Conservation (phyloP, 2,888 invertebrate genomes). For the Athrips mouffetella region DNA sequence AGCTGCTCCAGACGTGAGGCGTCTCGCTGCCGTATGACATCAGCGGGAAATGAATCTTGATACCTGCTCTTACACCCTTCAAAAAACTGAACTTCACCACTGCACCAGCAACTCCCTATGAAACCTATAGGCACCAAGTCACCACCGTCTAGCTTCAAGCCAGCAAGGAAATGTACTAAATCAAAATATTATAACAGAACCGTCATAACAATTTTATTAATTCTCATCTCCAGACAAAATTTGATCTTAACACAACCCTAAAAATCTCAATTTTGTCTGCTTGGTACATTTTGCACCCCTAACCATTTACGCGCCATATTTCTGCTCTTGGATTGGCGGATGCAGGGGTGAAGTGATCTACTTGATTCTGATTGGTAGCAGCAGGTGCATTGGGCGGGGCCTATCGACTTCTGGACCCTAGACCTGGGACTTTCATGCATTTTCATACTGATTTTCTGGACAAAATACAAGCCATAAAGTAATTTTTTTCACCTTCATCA, state of each 20-base stretch:
- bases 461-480: too few species aligned
- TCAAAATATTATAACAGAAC: conserved; percentile 55
- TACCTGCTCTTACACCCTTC: conserved; percentile 43
- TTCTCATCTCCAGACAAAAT: conserved; percentile 25
- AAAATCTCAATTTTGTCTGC: not conserved
- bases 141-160: conserved; percentile 27
- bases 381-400: conserved; percentile 54
- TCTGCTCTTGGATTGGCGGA: conserved; percentile 52
- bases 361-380: conserved; percentile 55
- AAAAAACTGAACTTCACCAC: conserved; percentile 28
- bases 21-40: conserved; percentile 77
- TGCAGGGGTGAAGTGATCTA: conserved; percentile 46
- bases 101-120: conserved; percentile 9
- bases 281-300: conserved; percentile 35
- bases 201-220: conserved; percentile 52
- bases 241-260: conserved; percentile 21
- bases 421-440: conserved; percentile 5
- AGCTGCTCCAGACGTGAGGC: conserved; percentile 76
- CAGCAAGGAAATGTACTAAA: conserved; percentile 53
- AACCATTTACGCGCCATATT: conserved; percentile 53
- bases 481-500: too few species aligned
- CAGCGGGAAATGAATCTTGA: conserved; percentile 78
- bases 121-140: conserved; percentile 19
- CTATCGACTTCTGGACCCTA: conserved; percentile 41
- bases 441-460: not conserved